phyloP scores from a whole-genome alignment of 2,113 vertebrate genomes.

The Hemiprocne comata region DNA sequence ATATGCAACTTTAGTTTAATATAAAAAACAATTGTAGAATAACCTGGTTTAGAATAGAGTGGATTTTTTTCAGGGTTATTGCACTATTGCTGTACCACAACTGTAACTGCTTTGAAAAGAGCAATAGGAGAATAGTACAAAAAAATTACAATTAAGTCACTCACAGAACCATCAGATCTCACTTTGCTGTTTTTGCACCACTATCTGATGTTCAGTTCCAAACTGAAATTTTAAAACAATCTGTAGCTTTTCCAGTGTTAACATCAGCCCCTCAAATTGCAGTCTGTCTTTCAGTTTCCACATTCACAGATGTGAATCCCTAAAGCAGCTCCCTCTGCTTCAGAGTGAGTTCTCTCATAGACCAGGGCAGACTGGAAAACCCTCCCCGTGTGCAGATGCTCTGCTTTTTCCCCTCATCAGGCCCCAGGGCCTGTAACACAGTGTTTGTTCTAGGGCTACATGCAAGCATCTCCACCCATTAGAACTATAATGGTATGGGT shows the following conservation, averaged over 20 bases:
- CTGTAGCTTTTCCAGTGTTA: neutral
- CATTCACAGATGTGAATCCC: neutral
- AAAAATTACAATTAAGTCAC: neutral
- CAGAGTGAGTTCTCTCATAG: neutral
- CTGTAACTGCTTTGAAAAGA: neutral
- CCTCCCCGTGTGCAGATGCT: neutral
- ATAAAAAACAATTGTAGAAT: neutral
- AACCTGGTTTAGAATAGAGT: neutral
- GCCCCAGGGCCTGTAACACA: neutral
- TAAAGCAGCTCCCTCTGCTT: neutral
- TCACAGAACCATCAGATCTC: neutral
- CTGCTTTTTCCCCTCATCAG: neutral
- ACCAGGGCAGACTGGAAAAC: neutral
- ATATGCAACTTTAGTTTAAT: neutral
- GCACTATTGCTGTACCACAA: neutral
- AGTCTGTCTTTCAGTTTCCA: neutral
- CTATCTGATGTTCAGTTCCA: neutral
- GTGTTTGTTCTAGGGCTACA: neutral
- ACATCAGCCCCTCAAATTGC: neutral
- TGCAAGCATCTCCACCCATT: neutral
- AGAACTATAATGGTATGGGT: neutral
- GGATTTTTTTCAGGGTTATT: neutral
- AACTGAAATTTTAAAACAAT: neutral
- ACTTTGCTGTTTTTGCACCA: neutral
- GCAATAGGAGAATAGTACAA: neutral